Evolutionary conservation across 2,888 invertebrate species (phyloP), one percentile per base, ranked within the genome.

Genomic region (Cephus pulcher): DNA sequence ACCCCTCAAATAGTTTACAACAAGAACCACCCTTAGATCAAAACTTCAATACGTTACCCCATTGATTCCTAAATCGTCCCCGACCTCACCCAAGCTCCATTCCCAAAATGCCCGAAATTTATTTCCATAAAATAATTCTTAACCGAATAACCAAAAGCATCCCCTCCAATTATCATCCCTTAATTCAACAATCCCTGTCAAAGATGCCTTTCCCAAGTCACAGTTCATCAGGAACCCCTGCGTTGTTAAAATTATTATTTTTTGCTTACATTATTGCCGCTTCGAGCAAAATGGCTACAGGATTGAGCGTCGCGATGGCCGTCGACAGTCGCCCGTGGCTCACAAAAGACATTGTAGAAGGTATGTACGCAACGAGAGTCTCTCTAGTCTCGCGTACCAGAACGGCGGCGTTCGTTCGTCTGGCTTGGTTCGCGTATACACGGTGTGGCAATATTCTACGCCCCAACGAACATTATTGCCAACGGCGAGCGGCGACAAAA

Each of bases 381-480:
- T 34, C 71, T 34, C 12, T 34, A 23, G 32, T 71, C 30, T 32
- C 71, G 12, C 71, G 32, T 71, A 32, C 34, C 71, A 34, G 71
- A 32, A 71, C 37, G 12, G 12, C 56, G 56, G 9, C 56, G 56
- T 56, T 56, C 56, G 9, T 56, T 56, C 56, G 56, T 23, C 56
- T 37, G 75, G 71, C 73, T 73, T 15, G 73, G 56, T 78, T 76
- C 73, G 78, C 70, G 69, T 75, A 75, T 35, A 75, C 74, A 75
- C 76, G 79, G 80, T 84, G 82, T 81, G 78, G 84, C 81, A 84
- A 84, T 80, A 77, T 86, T 89, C 84, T 87, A 90, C 90, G 90
- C 91, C 88, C 89, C 84, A 90, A 86, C 88, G 90, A 89, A 84
- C 89, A 89, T 87, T 89, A 89, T 90, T 89, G 88, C 89, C 86